Base-by-base conservation (phyloP, 2,888 invertebrate genomes). In the Platynereis dumerilii region DNA sequence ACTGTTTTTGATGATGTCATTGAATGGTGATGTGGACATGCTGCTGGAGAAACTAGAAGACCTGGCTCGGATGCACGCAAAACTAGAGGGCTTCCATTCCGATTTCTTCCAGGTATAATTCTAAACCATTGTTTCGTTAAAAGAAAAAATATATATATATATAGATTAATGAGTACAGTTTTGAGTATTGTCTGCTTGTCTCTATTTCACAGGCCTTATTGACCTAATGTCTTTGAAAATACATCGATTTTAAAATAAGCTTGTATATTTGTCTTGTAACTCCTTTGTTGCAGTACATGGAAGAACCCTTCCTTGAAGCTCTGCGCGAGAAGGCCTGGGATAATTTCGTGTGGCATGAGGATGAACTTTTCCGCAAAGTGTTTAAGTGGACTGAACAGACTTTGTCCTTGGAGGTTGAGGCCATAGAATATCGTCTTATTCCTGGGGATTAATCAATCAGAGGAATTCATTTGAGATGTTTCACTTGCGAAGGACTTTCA, bases 351-450 rank as follows among this genome's bases (percentile, higher is more conserved):
- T 7, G 29, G 24, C 39, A 10, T 5, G 58, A 64, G 42, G 64
- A 64, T 24, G 64, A 64, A 5, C 29, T 64, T 7, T 58, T 64
- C 34, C 24, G 58, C n/a, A 58, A 39, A 45, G 24, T 64, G 1
- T 64, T 52, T 39, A 58, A 58, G 26, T 64, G 64, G 64, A 58
- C 58, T 17, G 64, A 64, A 27, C 34, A 44, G 10, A 64, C 26
- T 1, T n/a, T 64, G 20, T 24, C 52, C n/a, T n/a, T 64, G 24
- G 64, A 64, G 42, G 64, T 64, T 3, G 64, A 64, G 27, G 64
- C 64, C 22, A 64, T 64, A n/a, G 58, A 64, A n/a, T 64, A 64
- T 58, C 52, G 64, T 24, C 64, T 64, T n/a, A 64, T 64, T 3
- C 64, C 64, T 27, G 64, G 64, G 5, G 64, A 64, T 39, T 64